phyloP scores from a whole-genome alignment of 1,140 invertebrate species.

The Papilio polyxenes region DNA sequence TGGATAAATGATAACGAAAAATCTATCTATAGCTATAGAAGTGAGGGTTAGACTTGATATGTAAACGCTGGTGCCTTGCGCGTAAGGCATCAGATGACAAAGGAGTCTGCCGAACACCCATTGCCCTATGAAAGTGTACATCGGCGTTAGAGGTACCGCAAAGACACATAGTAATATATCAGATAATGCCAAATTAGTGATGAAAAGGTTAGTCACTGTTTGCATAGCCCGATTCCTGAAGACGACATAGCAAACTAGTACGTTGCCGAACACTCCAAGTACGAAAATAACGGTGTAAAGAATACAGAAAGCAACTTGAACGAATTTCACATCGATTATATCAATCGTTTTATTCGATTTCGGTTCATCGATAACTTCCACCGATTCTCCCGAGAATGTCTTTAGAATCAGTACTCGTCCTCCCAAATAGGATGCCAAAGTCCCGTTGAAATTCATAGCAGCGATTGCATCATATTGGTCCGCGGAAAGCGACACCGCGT shows the following conservation, averaged over 20 bases:
- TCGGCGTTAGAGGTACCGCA: conserved; percentile 96
- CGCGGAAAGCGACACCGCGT: conserved; percentile 43
- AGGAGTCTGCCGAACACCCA: conserved; percentile 95
- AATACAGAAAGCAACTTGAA: conserved; percentile 90
- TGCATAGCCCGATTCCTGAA: conserved; percentile 96
- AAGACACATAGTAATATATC: conserved; percentile 97
- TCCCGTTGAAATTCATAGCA: conserved; percentile 65
- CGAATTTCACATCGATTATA: conserved; percentile 83
- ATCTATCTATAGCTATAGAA: conserved; percentile 98
- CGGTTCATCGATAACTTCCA: conserved; percentile 68
- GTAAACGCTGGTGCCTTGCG: conserved; percentile 96
- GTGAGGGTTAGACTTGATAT: conserved; percentile 98
- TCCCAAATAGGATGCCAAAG: conserved; percentile 48
- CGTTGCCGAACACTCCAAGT: conserved; percentile 95
- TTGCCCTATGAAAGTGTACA: conserved; percentile 93
- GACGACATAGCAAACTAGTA: conserved; percentile 96
- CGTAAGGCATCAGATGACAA: conserved; percentile 96
- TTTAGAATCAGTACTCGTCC: conserved; percentile 68
- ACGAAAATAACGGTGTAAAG: conserved; percentile 94
- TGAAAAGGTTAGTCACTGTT: conserved; percentile 99
- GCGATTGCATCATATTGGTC: conserved; percentile 51
- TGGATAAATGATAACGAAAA: conserved; percentile 98
- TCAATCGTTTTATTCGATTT: conserved; percentile 76
- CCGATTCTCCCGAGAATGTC: conserved; percentile 70
- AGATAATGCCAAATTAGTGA: conserved; percentile 97